Evolutionary conservation across 1,140 invertebrate genomes (phyloP).

Genomic region (Coptotermes formosanus): DNA sequence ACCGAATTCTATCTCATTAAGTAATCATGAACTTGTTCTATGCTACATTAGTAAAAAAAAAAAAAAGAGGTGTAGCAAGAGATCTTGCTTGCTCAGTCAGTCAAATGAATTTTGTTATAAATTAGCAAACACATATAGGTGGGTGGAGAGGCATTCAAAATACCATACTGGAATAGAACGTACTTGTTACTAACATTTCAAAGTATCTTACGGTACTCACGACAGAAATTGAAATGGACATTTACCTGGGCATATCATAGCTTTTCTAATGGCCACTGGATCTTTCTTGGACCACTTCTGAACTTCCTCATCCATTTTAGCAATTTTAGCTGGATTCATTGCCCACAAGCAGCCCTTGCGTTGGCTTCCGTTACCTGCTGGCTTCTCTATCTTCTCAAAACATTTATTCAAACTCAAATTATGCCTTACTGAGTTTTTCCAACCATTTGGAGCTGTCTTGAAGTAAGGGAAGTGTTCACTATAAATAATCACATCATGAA

Average conservation of each 20-base stretch:
- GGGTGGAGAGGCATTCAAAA: no score
- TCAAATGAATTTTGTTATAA: neutral
- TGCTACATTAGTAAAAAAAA: no score
- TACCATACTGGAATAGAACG: neutral
- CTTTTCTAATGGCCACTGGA: constrained; percentile 76
- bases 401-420: constrained; percentile 96
- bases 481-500: constrained; percentile 47
- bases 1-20: no score
- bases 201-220: neutral
- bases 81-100: no score
- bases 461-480: constrained; percentile 98
- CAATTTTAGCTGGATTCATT: constrained; percentile 89
- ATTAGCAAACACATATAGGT: no score
- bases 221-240: constrained; percentile 7
- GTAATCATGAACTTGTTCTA: no score
- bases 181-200: neutral
- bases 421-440: constrained; percentile 97
- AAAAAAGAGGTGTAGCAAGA: no score
- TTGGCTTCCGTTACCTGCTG: constrained; percentile 76
- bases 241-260: constrained; percentile 84
- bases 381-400: constrained; percentile 96
- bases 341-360: constrained; percentile 93
- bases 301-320: constrained; percentile 97
- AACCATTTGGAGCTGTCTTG: constrained; percentile 93
- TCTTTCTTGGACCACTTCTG: constrained; percentile 95